Evolutionary conservation across 2,113 vertebrate genomes (phyloP).

Genomic region (Phrynocephalus versicolor): DNA sequence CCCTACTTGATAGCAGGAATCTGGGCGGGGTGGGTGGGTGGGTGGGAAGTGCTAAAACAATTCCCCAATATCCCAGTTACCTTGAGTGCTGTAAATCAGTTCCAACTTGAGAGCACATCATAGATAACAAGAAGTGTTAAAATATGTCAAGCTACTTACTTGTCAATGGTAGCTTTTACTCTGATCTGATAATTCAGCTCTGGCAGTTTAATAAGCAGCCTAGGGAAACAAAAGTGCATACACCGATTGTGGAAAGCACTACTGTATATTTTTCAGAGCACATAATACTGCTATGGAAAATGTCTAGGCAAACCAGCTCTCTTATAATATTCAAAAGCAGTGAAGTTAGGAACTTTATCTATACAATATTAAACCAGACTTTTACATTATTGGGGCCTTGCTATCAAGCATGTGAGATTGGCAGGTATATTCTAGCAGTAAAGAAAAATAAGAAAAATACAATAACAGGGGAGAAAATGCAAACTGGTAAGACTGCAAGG

Average conservation of each 20-base stretch:
- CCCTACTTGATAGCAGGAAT: too few relatives aligned
- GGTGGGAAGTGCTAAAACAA: too few relatives aligned
- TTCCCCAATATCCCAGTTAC: too few relatives aligned
- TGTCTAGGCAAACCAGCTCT: background rate
- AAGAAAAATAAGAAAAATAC: background rate
- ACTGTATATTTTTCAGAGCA: background rate
- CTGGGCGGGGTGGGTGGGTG: too few relatives aligned
- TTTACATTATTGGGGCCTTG: background rate
- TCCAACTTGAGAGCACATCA: too few relatives aligned
- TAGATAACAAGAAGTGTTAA: background rate
- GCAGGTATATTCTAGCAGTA: background rate
- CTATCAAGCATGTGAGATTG: background rate
- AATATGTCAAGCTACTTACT: slow-evolving; percentile 77
- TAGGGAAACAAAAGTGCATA: slow-evolving; percentile 66
- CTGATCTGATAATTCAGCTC: slow-evolving; percentile 96
- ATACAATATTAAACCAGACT: background rate
- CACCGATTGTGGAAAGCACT: background rate
- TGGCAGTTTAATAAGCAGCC: slow-evolving; percentile 93
- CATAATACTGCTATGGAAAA: background rate
- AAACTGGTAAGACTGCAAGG: background rate
- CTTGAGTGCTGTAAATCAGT: too few relatives aligned
- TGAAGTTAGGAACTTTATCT: background rate
- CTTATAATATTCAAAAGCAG: background rate
- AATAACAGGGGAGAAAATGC: background rate
- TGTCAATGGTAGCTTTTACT: slow-evolving; percentile 97